Evolutionary conservation across 2,888 invertebrate genomes (phyloP), one percentile per base, ranked within the genome.

Genomic region (Schizaphis graminum): DNA sequence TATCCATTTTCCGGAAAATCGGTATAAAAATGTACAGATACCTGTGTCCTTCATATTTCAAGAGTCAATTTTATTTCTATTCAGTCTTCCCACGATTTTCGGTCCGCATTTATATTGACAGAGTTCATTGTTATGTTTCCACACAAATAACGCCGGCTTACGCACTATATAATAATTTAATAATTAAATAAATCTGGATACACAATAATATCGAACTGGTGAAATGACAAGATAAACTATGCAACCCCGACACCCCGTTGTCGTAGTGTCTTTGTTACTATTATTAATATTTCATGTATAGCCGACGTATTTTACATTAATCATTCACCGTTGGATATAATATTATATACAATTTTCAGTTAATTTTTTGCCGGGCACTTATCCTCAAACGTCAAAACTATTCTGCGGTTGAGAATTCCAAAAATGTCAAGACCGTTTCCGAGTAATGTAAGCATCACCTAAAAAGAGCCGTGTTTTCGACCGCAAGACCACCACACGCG

Each of bases 391-490:
- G 85, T 91, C 85, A 86, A 21, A 87, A 61, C 87, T 87, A 67
- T 87, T 61, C n/a, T 44, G 77, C 28, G 44, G 89, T 77, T 24
- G 77, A 77, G 93, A 88, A 93, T 93, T 93, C n/a, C 44, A 77
- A 93, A 89, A 93, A 93, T 93, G 93, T 77, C 93, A 56, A 77
- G 53, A 88, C 87, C 67, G 57, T 44, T n/a, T 24, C 89, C 89
- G 53, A 13, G 67, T 13, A 53, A 88, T 44, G 56, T 24, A 24
- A 53, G 56, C 41, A 57, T 88, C 89, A 77, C 35, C 53, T 11
- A 21, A 93, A 93, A 89, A 53, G 92, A 53, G 24, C 77, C 11
- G n/a, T 56, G 41, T 53, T 53, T 16, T 26, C 88, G n/a, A 89
- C 67, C 92, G 24, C 67, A 56, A 93, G 56, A 56, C 56, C 89